Evolutionary conservation across 2,113 vertebrate species (phyloP).

Genomic region (Seriola rivoliana): DNA sequence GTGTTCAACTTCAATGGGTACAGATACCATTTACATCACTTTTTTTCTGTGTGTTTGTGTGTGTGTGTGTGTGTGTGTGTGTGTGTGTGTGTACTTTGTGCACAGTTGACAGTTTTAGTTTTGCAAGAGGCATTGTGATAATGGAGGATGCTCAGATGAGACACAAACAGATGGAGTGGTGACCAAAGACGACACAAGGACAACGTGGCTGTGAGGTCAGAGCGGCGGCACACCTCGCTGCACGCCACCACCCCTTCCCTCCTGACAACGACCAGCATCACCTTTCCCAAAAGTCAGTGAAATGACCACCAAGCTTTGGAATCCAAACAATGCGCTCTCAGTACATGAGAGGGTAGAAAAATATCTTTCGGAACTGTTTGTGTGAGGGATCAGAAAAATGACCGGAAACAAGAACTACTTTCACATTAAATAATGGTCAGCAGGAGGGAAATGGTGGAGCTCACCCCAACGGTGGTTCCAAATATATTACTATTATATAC

Average conservation of each 20-base stretch:
- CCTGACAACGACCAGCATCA: conserved; percentile 13
- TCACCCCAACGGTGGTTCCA: background rate
- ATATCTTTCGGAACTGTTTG: background rate
- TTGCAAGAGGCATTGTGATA: conserved; percentile 35
- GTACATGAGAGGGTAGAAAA: conserved; percentile 5
- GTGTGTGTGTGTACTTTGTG: conserved; percentile 5
- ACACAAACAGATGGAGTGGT: conserved; percentile 18
- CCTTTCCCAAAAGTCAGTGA: conserved; percentile 15
- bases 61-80: conserved; percentile 4
- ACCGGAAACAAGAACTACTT: background rate
- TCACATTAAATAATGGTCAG: conserved; percentile 15
- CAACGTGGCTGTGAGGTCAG: conserved; percentile 2
- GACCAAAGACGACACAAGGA: conserved; percentile 33
- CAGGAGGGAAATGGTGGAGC: background rate
- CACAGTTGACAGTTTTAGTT: conserved; percentile 40
- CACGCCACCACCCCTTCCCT: background rate
- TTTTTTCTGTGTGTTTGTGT: conserved; percentile 16
- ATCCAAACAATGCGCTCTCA: background rate
- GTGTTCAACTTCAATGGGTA: conserved; percentile 43
- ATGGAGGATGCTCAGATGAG: conserved; percentile 30
- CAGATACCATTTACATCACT: conserved; percentile 46
- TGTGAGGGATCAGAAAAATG: background rate
- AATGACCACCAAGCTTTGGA: background rate
- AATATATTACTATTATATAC: background rate
- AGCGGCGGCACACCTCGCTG: background rate